These are phyloP conservation scores for Electrona antarctica DNA, from an alignment of 2,113 vertebrate species.

Conservation along the genomic window DNA sequence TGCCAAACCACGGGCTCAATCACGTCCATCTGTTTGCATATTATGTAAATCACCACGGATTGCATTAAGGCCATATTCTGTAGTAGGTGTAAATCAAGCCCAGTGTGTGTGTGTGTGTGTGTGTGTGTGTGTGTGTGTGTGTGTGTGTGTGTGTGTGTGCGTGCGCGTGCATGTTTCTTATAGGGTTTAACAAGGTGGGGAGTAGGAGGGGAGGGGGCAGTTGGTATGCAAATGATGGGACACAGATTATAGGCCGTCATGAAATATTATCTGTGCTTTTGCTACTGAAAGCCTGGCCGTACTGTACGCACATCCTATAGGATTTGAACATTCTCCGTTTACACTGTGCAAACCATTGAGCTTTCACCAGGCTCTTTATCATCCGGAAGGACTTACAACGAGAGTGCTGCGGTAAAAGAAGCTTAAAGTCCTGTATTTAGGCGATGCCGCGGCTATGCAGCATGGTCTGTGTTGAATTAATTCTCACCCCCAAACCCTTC, in stretches of 20 bases:
- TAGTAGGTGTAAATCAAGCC: conserved; percentile 40
- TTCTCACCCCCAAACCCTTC: conserved; percentile 43
- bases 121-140: not conserved
- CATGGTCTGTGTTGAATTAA: conserved; percentile 21
- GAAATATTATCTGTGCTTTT: conserved; percentile 12
- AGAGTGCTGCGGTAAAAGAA: not conserved
- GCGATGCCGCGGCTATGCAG: conserved; percentile 1
- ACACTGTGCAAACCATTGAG: not conserved
- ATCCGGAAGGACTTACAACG: not conserved
- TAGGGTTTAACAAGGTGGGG: conserved; percentile 4
- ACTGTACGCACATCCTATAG: not conserved
- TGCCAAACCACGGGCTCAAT: conserved; percentile 57
- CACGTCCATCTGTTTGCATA: conserved; percentile 58
- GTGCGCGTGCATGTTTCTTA: not conserved
- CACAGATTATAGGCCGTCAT: conserved; percentile 14
- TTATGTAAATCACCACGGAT: conserved; percentile 55
- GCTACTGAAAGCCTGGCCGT: not conserved
- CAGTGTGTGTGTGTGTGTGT: conserved; percentile 13
- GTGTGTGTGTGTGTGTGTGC: conserved; percentile 4
- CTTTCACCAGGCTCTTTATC: not conserved
- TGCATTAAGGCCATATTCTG: conserved; percentile 8
- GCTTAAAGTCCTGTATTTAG: conserved; percentile 22
- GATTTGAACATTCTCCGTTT: not conserved
- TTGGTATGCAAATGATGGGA: conserved; percentile 12
- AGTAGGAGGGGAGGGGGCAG: too few species aligned